Evolutionary conservation across 2,888 invertebrate genomes (phyloP).

Genomic region (Scaptomyza polygonia): DNA sequence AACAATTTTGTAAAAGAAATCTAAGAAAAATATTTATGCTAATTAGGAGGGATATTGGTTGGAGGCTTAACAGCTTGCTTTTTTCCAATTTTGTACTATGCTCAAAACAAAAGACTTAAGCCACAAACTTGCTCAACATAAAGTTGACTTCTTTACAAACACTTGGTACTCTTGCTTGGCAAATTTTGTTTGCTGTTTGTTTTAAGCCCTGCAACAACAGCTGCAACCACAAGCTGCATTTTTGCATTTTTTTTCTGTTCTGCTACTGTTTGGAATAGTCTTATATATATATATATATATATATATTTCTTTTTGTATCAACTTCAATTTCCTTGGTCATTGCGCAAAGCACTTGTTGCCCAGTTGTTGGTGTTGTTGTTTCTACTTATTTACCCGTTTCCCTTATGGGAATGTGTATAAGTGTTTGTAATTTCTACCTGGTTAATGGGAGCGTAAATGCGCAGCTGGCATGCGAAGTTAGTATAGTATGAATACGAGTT

Average conservation of each 20-base stretch:
- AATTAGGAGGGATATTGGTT: constrained; percentile 52
- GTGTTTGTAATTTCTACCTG: constrained; percentile 56
- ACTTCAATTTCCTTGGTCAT: constrained; percentile 64
- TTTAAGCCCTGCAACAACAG: constrained; percentile 9
- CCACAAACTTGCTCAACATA: constrained; percentile 50
- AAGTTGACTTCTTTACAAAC: background rate
- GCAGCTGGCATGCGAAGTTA: constrained; percentile 74
- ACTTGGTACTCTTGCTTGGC: constrained; percentile 7
- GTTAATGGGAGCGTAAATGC: constrained; percentile 78
- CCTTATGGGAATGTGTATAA: constrained; percentile 27
- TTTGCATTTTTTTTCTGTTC: constrained; percentile 45
- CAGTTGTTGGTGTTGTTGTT: constrained; percentile 32
- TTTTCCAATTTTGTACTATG: constrained; percentile 11
- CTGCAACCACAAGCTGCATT: constrained; percentile 47
- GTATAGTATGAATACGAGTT: constrained; percentile 42
- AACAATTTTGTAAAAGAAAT: constrained; percentile 54
- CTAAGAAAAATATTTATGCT: constrained; percentile 67
- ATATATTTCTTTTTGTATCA: constrained; percentile 21
- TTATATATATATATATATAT: constrained; percentile 23
- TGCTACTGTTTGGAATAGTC: constrained; percentile 50
- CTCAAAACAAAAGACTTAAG: constrained; percentile 55
- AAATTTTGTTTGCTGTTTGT: constrained; percentile 1
- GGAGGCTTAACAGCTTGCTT: constrained; percentile 1
- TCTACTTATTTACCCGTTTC: constrained; percentile 27
- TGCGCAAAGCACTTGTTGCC: constrained; percentile 73